A percentile compares a stretch with the other conserved stretches of the same genome.
Evolutionary conservation across 2,113 vertebrate genomes (phyloP).

Genomic region (Nesoenas mayeri): DNA sequence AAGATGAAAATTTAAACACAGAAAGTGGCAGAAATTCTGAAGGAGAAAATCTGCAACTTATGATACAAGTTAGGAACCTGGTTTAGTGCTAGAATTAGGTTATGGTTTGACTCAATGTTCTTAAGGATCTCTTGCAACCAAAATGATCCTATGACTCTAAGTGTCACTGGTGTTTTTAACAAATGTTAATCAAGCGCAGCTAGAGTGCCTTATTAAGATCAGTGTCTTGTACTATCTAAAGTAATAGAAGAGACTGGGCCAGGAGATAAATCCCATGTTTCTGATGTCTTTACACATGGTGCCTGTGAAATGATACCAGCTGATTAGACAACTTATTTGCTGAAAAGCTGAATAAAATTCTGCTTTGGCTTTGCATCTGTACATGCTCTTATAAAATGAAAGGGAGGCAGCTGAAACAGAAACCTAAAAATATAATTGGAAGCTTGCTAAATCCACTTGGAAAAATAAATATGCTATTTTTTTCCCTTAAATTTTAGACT

Average conservation of each 20-base stretch:
- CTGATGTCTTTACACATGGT: background rate
- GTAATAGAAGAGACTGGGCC: background rate
- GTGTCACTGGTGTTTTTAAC: background rate
- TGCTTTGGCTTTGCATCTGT: background rate
- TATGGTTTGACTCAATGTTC: too few relatives aligned
- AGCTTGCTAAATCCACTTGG: fast-evolving
- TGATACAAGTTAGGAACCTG: background rate
- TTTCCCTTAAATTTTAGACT: background rate
- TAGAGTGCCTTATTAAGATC: background rate
- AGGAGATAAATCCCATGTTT: background rate
- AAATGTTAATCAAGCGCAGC: background rate
- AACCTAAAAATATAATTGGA: background rate
- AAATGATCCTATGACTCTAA: too few relatives aligned
- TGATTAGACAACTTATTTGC: background rate
- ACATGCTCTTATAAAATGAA: background rate
- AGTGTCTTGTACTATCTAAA: background rate
- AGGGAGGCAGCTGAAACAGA: background rate
- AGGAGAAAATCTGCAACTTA: background rate
- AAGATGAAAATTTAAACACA: background rate
- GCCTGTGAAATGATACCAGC: background rate
- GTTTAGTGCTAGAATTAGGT: too few relatives aligned
- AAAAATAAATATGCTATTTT: background rate
- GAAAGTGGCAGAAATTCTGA: background rate
- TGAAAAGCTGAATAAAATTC: background rate
- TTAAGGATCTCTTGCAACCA: too few relatives aligned